Conservation (phyloP, 2,113 vertebrate genomes). For the Sinocyclocheilus rhinocerous region DNA sequence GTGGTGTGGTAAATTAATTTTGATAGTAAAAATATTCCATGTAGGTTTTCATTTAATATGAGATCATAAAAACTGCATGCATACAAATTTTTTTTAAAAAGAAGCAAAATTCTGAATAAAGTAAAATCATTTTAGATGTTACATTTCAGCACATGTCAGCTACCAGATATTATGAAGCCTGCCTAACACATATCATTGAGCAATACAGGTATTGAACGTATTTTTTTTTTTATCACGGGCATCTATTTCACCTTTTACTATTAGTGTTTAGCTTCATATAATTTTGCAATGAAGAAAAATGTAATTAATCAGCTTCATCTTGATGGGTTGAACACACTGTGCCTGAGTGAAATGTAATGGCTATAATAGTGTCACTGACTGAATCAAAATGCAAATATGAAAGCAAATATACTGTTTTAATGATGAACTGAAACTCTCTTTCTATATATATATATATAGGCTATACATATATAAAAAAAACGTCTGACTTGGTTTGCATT, state of each 20-base stretch:
- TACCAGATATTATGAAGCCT: background rate
- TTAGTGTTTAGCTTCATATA: background rate
- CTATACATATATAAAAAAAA: too few species aligned
- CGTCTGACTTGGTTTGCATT: background rate
- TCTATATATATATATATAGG: background rate
- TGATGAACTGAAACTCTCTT: background rate
- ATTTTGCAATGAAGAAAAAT: background rate
- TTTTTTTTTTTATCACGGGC: background rate
- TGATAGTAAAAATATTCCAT: background rate
- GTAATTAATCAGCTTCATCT: background rate
- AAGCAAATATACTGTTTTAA: background rate
- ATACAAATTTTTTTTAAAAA: background rate
- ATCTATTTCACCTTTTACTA: background rate
- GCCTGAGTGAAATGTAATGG: background rate
- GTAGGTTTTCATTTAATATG: background rate
- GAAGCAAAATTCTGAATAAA: background rate
- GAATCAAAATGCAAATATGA: slow-evolving; percentile 6
- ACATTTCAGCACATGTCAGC: background rate
- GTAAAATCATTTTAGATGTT: background rate
- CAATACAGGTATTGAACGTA: background rate
- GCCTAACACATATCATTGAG: background rate
- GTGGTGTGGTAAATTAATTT: background rate
- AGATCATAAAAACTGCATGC: background rate
- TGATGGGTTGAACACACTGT: slow-evolving; percentile 1
- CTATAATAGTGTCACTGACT: background rate